A percentile compares a stretch with the other conserved stretches of the same genome.
Evolutionary conservation across 2,113 vertebrate species (phyloP).

Genomic region (Bettongia penicillata): DNA sequence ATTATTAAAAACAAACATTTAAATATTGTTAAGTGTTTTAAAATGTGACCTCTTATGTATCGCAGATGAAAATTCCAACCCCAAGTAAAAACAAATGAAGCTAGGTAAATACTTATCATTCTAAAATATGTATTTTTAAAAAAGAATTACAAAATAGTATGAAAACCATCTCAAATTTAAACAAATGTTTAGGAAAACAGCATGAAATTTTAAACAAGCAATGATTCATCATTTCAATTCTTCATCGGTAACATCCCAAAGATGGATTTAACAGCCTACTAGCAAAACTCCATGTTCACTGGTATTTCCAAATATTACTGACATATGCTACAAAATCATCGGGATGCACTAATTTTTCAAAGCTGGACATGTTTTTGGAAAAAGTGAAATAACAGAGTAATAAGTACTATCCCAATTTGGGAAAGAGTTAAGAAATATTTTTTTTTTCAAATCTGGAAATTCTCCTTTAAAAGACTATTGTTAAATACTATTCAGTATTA

Average conservation of each 20-base stretch:
- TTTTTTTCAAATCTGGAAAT: conserved; percentile 51
- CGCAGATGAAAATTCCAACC: neutral
- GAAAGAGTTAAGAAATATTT: neutral
- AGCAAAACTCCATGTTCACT: conserved; percentile 55
- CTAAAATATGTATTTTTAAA: neutral
- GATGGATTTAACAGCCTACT: conserved; percentile 53
- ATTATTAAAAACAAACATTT: neutral
- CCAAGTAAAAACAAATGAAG: neutral
- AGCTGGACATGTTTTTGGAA: conserved; percentile 40
- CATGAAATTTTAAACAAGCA: conserved; percentile 37
- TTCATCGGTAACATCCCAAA: conserved; percentile 46
- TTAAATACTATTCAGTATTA: neutral
- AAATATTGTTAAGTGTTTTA: neutral
- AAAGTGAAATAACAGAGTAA: conserved; percentile 45
- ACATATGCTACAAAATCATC: conserved; percentile 60
- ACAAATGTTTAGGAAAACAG: neutral
- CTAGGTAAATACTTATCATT: neutral
- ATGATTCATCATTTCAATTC: conserved; percentile 33
- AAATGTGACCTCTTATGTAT: neutral
- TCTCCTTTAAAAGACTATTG: conserved; percentile 42
- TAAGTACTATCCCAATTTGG: neutral
- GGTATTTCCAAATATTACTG: conserved; percentile 62
- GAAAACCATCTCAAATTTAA: neutral
- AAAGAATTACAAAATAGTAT: neutral
- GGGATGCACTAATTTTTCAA: neutral